A percentile compares a stretch with the other conserved stretches of the same genome.
phyloP scores from a whole-genome alignment of 2,888 invertebrate genomes.

The Amitus sp. region DNA sequence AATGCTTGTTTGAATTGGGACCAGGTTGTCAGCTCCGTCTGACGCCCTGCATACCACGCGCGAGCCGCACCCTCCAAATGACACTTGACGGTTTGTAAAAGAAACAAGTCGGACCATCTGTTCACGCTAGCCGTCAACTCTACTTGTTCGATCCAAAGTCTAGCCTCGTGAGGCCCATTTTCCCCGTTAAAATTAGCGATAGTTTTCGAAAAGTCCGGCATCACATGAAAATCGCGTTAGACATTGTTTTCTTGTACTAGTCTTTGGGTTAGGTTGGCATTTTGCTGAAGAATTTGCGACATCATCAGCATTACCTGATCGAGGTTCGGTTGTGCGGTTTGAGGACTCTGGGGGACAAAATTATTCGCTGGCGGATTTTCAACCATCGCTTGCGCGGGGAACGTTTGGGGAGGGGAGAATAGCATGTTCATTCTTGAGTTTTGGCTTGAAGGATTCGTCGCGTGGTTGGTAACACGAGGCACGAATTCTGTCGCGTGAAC shows the following conservation, averaged over 20 bases:
- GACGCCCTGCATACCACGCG: constrained; percentile 17
- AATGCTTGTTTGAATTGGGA: constrained; percentile 13
- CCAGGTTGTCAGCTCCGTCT: constrained; percentile 11
- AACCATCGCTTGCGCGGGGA: too few species aligned
- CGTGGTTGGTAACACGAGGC: too few species aligned
- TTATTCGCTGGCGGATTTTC: too few species aligned
- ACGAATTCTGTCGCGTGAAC: too few species aligned
- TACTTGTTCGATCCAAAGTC: constrained; percentile 28
- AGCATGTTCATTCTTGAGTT: too few species aligned
- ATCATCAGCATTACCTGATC: too few species aligned
- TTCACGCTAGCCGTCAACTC: constrained; percentile 25
- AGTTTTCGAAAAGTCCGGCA: constrained; percentile 34
- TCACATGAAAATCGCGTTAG: constrained; percentile 24
- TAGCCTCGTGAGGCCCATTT: constrained; percentile 23
- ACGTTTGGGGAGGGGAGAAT: too few species aligned
- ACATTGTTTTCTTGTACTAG: background rate
- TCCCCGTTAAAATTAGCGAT: constrained; percentile 22
- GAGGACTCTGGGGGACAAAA: too few species aligned
- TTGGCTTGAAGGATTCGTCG: too few species aligned
- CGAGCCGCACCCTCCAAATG: constrained; percentile 24
- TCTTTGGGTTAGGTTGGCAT: background rate
- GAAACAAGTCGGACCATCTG: constrained; percentile 26
- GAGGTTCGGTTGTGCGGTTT: too few species aligned
- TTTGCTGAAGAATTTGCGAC: constrained; percentile 4
- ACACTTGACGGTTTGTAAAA: constrained; percentile 24